These are phyloP conservation scores for Pherbina coryleti DNA, from an alignment of 2,888 invertebrate genomes.

Conservation along the genomic window DNA sequence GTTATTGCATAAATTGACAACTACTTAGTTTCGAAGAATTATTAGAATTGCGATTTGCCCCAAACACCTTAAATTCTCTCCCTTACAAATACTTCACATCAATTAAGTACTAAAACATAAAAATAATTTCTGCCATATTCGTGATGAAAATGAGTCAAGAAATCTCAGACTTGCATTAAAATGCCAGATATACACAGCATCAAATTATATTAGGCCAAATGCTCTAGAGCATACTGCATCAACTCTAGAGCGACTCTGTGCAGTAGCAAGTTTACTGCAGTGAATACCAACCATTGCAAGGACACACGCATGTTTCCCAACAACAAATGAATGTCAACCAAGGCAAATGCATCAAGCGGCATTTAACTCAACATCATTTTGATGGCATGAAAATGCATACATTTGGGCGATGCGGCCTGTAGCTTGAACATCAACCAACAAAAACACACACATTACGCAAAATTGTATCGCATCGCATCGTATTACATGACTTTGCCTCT, in stretches of 20 bases:
- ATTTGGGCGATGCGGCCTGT: conserved; percentile 10
- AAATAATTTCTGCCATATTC: too few species aligned
- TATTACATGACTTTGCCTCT: not conserved
- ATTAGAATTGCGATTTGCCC: too few species aligned
- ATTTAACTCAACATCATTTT: conserved; percentile 25
- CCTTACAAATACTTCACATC: too few species aligned
- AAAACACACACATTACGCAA: not conserved
- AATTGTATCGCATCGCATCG: not conserved
- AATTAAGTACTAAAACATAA: too few species aligned
- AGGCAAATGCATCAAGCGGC: conserved; percentile 20
- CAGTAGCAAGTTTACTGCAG: not conserved
- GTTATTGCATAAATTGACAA: not conserved
- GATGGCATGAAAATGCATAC: conserved; percentile 15
- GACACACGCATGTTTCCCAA: not conserved
- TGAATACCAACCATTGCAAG: not conserved
- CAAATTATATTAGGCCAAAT: not conserved
- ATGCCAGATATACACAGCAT: too few species aligned
- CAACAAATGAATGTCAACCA: conserved; percentile 28
- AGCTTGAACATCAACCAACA: not conserved
- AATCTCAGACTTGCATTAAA: too few species aligned
- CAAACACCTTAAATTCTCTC: too few species aligned
- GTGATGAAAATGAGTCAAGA: too few species aligned
- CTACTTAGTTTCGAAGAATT: too few species aligned
- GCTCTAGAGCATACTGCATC: too few species aligned
- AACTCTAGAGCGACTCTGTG: not conserved